Percentiles rank a stretch among this genome's conserved stretches.
phyloP scores from a whole-genome alignment of 2,113 vertebrate genomes.

The Rhinoderma darwinii region DNA sequence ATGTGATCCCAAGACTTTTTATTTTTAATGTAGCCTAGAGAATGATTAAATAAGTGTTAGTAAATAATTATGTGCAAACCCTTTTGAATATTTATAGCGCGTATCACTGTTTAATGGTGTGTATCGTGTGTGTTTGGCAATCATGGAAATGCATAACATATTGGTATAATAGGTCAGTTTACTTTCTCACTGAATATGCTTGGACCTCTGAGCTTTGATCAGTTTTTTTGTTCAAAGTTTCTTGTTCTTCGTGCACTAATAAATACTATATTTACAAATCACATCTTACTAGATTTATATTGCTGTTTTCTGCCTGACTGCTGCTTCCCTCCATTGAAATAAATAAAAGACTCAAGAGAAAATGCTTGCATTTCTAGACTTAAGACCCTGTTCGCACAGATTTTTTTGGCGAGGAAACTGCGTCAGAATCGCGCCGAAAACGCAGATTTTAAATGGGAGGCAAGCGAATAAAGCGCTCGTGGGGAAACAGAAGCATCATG shows the following conservation, averaged over 20 bases:
- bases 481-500: too few species aligned
- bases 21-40: background rate
- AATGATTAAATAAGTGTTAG: constrained; percentile 22
- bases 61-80: constrained; percentile 39
- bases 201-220: background rate
- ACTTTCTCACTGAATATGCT: background rate
- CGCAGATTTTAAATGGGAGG: too few species aligned
- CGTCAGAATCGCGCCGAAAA: too few species aligned
- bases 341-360: too few species aligned
- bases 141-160: constrained; percentile 52
- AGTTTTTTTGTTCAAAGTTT: background rate
- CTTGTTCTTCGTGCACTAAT: background rate
- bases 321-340: background rate
- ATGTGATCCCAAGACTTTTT: background rate
- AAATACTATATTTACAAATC: background rate
- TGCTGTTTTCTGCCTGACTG: background rate
- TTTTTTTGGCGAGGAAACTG: too few species aligned
- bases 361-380: background rate
- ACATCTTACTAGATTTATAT: background rate
- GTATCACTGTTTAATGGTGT: constrained; percentile 46
- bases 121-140: constrained; percentile 24
- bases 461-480: too few species aligned
- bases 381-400: too few species aligned
- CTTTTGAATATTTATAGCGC: constrained; percentile 43
- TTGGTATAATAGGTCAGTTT: background rate